Evolutionary conservation across 2,113 vertebrate genomes (phyloP).

Genomic region (Dascyllus trimaculatus): DNA sequence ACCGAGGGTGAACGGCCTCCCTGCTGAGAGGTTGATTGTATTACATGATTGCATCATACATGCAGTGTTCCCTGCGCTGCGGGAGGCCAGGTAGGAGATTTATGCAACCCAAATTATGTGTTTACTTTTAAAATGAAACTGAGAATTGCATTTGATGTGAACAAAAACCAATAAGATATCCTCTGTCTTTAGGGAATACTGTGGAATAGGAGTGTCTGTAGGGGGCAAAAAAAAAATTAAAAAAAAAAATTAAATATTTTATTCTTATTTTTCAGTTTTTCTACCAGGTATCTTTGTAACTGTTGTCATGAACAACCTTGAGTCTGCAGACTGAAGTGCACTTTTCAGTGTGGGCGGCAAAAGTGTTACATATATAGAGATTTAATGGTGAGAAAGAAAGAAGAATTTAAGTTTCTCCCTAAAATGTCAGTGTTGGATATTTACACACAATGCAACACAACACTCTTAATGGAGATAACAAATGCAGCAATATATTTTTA

Average conservation of each 20-base stretch:
- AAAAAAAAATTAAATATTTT: neutral
- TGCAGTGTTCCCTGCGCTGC: constrained; percentile 14
- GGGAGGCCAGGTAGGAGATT: constrained; percentile 15
- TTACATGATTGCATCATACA: constrained; percentile 37
- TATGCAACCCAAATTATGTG: constrained; percentile 23
- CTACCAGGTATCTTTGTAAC: neutral
- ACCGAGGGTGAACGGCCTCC: constrained; percentile 21
- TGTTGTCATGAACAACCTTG: neutral
- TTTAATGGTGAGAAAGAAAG: neutral
- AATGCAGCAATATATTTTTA: too few species aligned
- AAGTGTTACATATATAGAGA: neutral
- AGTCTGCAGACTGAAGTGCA: neutral
- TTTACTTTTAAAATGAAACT: constrained; percentile 30
- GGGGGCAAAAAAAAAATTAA: neutral
- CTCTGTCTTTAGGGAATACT: neutral
- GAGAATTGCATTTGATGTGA: constrained; percentile 12
- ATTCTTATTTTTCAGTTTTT: too few species aligned
- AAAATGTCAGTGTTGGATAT: too few species aligned
- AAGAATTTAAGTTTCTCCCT: too few species aligned
- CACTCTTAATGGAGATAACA: too few species aligned
- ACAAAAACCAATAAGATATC: neutral
- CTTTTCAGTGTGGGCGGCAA: neutral
- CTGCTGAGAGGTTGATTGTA: constrained; percentile 46
- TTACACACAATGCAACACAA: too few species aligned
- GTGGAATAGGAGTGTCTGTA: constrained; percentile 1